Percentiles rank a stretch among this genome's conserved stretches.
Evolutionary conservation across 1,140 invertebrate species (phyloP).

Genomic region (Aphis craccivora): DNA sequence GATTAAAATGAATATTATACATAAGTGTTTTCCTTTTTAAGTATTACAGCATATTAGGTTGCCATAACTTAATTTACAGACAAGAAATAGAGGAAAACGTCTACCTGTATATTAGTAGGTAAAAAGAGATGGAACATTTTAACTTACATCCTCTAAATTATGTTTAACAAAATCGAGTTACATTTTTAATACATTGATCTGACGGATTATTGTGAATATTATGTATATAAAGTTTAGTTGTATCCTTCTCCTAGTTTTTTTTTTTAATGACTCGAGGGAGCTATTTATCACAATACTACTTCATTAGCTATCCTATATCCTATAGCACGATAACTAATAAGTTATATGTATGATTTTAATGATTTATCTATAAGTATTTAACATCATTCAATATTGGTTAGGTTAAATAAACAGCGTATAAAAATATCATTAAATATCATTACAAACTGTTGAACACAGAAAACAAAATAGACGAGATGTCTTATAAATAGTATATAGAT

Average conservation of each 20-base stretch:
- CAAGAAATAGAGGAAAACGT: not conserved
- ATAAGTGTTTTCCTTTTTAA: not conserved
- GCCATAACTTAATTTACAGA: not conserved
- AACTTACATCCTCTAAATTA: not conserved
- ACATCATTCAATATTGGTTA: not conserved
- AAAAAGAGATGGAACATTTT: not conserved
- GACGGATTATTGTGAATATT: not conserved
- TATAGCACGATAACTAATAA: not conserved
- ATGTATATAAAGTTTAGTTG: not conserved
- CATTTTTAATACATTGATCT: not conserved
- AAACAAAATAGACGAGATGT: not conserved
- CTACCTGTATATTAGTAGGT: not conserved
- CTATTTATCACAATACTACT: not conserved
- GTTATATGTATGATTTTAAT: not conserved
- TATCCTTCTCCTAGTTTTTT: not conserved
- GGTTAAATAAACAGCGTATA: not conserved
- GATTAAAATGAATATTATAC: not conserved
- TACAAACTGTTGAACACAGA: not conserved
- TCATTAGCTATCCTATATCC: not conserved
- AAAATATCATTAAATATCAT: not conserved
- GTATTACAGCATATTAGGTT: not conserved
- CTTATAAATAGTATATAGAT: not conserved
- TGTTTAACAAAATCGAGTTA: not conserved
- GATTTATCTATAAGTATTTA: not conserved
- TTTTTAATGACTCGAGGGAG: not conserved